Evolutionary conservation across 2,888 invertebrate species (phyloP), one percentile per base, ranked within the genome.

Genomic region (Rhodophaea formosa): DNA sequence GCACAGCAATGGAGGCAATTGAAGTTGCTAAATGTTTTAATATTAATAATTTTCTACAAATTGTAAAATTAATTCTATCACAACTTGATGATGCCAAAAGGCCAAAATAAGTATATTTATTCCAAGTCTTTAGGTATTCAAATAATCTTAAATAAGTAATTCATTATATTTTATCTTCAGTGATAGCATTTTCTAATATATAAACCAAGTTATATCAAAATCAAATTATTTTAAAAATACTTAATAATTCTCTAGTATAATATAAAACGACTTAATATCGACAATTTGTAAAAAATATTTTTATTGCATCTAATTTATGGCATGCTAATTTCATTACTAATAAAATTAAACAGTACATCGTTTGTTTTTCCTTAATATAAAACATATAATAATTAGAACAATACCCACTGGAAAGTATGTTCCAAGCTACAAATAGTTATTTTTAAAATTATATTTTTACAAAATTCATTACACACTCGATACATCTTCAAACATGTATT

Each of bases 241-340:
- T 14, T 55, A 56, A 8, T 55, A 39, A 61, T 44, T 61, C 53
- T 55, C 58, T 59, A 64, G 12, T 63, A 58, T 52, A 59, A 29
- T 43, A 62, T 61, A 52, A 45, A 61, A 63, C 60, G 72, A 69
- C 15, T n/a, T 43, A 30, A 56, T 17, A 32, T 66, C 65, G 73
- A 74, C 65, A 72, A 69, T 73, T 77, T 74, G 67, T 76, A 71
- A 72, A 73, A 70, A 69, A 69, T 71, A 68, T 64, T 65, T 59
- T 73, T 80, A 84, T 86, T 86, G 83, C 84, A 84, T 68, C 77
- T 83, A 82, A 79, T 79, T 81, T 88, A 88, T 88, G 88, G 88
- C 88, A 87, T 85, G 80, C 76, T 80, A 82, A 78, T 75, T 71
- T 71, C 60, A 63, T 70, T 67, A 70, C 65, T 43, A 35, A 56